A percentile compares a stretch with the other conserved stretches of the same genome.
Evolutionary conservation across 1,140 invertebrate genomes (phyloP).

Genomic region (Ceratitis capitata): DNA sequence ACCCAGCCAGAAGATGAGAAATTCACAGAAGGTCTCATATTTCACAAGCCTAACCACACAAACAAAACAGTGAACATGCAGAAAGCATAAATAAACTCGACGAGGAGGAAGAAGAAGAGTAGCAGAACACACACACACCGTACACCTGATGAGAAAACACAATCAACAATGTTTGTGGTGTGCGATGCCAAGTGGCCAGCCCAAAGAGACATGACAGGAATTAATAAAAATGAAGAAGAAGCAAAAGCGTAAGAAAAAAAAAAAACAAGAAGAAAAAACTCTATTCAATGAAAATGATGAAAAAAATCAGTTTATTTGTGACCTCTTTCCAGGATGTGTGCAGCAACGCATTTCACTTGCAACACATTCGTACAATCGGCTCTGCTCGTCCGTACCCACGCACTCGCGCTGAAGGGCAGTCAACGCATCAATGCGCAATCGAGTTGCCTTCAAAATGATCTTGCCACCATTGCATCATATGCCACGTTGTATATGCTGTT

Average conservation of each 20-base stretch:
- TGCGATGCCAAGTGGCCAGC: not conserved
- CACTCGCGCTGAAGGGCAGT: not conserved
- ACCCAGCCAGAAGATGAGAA: not conserved
- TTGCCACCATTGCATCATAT: slow-evolving; percentile 42
- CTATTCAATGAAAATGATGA: slow-evolving; percentile 1
- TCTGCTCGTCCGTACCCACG: not conserved
- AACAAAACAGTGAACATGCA: not conserved
- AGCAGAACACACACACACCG: not conserved
- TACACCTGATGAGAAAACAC: slow-evolving; percentile 45
- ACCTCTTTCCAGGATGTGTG: slow-evolving; percentile 46
- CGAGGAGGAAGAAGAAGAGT: not conserved
- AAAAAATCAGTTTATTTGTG: slow-evolving; percentile 25
- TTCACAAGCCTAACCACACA: slow-evolving; percentile 41
- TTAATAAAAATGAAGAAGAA: not conserved
- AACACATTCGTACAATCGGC: not conserved
- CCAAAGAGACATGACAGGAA: not conserved
- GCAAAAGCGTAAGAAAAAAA: too few relatives aligned
- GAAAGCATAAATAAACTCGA: slow-evolving; percentile 4
- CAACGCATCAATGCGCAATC: not conserved
- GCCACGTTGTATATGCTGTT: too few relatives aligned
- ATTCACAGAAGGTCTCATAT: slow-evolving; percentile 46
- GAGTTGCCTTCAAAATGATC: not conserved
- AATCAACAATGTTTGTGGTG: slow-evolving; percentile 41
- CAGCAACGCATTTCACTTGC: slow-evolving; percentile 13
- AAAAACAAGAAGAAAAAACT: not conserved